phyloP scores from a whole-genome alignment of 1,140 invertebrate species.

The Pseudomyrmex flavicornis region DNA sequence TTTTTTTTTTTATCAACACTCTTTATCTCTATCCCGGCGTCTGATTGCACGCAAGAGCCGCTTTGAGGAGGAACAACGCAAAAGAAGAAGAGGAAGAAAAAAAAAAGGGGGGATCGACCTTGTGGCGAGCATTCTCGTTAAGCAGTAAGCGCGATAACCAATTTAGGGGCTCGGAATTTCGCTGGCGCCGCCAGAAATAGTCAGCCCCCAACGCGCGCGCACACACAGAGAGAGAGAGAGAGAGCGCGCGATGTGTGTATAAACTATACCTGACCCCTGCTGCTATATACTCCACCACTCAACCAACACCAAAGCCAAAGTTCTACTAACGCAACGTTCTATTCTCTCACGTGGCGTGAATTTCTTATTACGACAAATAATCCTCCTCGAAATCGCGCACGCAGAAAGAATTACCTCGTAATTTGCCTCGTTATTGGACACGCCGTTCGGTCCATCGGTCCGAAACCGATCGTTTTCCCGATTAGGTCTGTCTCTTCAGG shows the following conservation, averaged over 20 bases:
- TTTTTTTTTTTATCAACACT: not conserved
- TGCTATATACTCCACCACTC: conserved; percentile 53
- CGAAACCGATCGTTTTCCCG: no score
- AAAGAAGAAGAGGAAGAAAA: conserved; percentile 44
- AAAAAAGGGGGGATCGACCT: conserved; percentile 76
- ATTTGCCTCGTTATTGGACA: no score
- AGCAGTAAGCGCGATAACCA: conserved; percentile 80
- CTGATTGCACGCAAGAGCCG: conserved; percentile 8
- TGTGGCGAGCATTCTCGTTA: conserved; percentile 77
- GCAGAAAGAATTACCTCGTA: no score
- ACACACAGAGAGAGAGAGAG: conserved; percentile 1
- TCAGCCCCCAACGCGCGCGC: conserved; percentile 53
- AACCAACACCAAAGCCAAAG: conserved; percentile 42
- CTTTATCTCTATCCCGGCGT: not conserved
- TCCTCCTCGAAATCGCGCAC: not conserved
- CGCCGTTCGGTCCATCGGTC: no score
- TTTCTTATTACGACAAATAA: conserved; percentile 48
- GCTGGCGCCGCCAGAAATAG: conserved; percentile 82
- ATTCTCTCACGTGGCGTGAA: conserved; percentile 40
- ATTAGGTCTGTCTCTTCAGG: no score
- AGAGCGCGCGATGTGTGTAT: conserved; percentile 63
- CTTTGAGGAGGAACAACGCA: conserved; percentile 56
- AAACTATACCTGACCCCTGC: conserved; percentile 74
- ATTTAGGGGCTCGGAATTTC: conserved; percentile 84
- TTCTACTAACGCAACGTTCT: conserved; percentile 7